Percentiles rank a stretch among this genome's conserved stretches.
These are phyloP conservation scores for Mercenaria mercenaria DNA, from an alignment of 1,140 invertebrate genomes.

Conservation along the genomic window DNA sequence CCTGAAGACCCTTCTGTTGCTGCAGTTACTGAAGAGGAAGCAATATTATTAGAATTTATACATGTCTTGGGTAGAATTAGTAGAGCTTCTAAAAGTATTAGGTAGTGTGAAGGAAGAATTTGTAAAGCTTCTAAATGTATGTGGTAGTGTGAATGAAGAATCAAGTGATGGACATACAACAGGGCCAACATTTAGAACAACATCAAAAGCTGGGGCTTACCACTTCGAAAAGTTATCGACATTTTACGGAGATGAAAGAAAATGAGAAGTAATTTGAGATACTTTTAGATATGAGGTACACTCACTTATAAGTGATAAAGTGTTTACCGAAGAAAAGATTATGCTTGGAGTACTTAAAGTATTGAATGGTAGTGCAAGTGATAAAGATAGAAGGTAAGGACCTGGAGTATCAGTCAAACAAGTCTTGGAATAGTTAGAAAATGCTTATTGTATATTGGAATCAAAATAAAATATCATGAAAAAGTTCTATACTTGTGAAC, in stretches of 20 bases:
- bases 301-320: background rate
- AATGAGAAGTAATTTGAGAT: slow-evolving; percentile 14
- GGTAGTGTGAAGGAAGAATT: background rate
- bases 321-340: slow-evolving; percentile 20
- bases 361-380: background rate
- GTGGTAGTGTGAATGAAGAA: background rate
- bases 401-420: background rate
- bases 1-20: too few species aligned
- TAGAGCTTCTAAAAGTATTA: too few species aligned
- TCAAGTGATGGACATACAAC: background rate
- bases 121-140: background rate
- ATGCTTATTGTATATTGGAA: slow-evolving; percentile 13
- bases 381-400: slow-evolving; percentile 17
- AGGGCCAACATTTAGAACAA: background rate
- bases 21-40: background rate
- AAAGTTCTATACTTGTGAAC: slow-evolving; percentile 18
- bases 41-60: background rate
- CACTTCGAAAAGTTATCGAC: slow-evolving; percentile 21
- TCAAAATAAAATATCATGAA: slow-evolving; percentile 4
- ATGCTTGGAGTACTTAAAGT: background rate
- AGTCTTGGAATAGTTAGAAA: slow-evolving; percentile 4
- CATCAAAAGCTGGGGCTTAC: background rate
- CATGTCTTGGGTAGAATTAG: too few species aligned
- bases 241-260: slow-evolving; percentile 43
- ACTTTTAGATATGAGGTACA: slow-evolving; percentile 43